These are phyloP conservation scores for Aleiodes leptofemur DNA, from an alignment of 2,888 invertebrate genomes.

Conservation along the genomic window DNA sequence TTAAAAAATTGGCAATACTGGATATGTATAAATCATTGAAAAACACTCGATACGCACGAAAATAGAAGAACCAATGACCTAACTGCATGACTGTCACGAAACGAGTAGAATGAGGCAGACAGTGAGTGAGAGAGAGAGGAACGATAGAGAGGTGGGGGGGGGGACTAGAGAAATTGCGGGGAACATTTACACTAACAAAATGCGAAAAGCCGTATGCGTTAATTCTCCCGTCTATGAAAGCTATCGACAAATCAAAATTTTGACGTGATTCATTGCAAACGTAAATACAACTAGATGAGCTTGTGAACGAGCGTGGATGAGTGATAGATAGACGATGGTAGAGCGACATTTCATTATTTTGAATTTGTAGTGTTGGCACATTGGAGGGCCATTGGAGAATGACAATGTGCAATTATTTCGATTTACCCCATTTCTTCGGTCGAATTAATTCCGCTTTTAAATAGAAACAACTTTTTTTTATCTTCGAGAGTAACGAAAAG, in stretches of 20 bases:
- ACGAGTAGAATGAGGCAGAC: not conserved
- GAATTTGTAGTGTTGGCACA: slow-evolving; percentile 1
- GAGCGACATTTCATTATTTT: slow-evolving; percentile 48
- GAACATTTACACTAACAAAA: slow-evolving; percentile 67
- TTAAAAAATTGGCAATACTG: slow-evolving; percentile 67
- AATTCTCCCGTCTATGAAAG: slow-evolving; percentile 74
- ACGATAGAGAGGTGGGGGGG: not conserved
- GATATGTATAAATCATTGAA: slow-evolving; percentile 70
- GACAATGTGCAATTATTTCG: not conserved
- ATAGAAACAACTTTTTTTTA: too few relatives aligned
- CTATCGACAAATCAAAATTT: slow-evolving; percentile 74
- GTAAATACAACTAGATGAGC: slow-evolving; percentile 75
- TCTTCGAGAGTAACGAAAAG: too few relatives aligned
- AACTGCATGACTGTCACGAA: slow-evolving; percentile 29
- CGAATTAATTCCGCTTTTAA: too few relatives aligned
- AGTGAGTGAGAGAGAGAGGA: not conserved
- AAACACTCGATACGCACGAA: slow-evolving; percentile 58
- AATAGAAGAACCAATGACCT: slow-evolving; percentile 31
- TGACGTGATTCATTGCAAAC: slow-evolving; percentile 74
- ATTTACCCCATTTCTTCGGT: not conserved
- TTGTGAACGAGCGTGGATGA: slow-evolving; percentile 68
- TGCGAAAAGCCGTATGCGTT: slow-evolving; percentile 72
- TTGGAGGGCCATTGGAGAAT: too few relatives aligned
- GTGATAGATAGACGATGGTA: slow-evolving; percentile 69
- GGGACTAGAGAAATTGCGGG: not conserved